These are phyloP conservation scores for Phallusia fumigata DNA, from an alignment of 23 tunicate species.

Conservation along the genomic window DNA sequence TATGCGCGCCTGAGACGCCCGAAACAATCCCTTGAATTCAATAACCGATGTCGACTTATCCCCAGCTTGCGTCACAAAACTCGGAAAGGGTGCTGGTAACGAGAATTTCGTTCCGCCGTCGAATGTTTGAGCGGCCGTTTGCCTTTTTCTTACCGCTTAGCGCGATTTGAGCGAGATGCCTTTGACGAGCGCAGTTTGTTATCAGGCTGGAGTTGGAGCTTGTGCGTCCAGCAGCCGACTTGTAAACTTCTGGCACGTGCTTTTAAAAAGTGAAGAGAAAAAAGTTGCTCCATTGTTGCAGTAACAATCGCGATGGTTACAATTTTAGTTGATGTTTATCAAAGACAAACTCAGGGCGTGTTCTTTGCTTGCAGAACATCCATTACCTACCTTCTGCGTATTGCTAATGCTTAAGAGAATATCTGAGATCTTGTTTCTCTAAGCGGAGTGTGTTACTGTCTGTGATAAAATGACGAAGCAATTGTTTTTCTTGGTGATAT, in stretches of 20 bases:
- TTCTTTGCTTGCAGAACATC: background rate
- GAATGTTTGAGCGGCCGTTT: background rate
- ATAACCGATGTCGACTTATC: background rate
- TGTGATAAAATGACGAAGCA: background rate
- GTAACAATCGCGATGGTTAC: background rate
- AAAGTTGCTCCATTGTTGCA: background rate
- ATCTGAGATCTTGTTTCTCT: background rate
- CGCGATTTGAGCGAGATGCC: background rate
- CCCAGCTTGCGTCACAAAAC: too few species aligned
- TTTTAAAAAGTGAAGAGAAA: background rate
- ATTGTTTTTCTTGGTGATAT: background rate
- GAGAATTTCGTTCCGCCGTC: too few species aligned
- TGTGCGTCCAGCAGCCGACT: background rate
- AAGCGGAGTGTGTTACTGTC: background rate
- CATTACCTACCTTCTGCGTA: background rate
- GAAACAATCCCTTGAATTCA: background rate
- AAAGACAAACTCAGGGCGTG: background rate
- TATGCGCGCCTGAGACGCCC: background rate
- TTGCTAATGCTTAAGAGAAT: background rate
- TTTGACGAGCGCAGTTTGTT: background rate
- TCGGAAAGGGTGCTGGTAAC: too few species aligned
- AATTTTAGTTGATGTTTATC: too few species aligned
- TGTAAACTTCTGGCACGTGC: background rate
- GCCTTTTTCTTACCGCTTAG: constrained; percentile 1
- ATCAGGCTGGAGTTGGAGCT: background rate